These are phyloP conservation scores for Macropis europaea DNA, from an alignment of 2,888 invertebrate genomes.

Conservation along the genomic window DNA sequence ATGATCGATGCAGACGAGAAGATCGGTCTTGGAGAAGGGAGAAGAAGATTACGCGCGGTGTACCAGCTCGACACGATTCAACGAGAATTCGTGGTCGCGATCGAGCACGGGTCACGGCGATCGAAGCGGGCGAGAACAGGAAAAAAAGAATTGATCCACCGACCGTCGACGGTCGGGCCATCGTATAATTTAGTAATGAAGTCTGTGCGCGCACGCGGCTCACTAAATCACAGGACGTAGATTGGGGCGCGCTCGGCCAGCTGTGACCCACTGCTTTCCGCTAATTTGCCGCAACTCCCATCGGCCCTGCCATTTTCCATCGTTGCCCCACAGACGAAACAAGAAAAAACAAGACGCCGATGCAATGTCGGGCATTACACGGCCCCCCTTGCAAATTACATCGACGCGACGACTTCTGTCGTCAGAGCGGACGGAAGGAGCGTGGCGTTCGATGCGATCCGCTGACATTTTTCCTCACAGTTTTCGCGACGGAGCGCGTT, in stretches of 20 bases:
- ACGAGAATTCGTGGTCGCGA: slow-evolving; percentile 1
- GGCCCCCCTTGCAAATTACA: not conserved
- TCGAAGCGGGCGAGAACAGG: slow-evolving; percentile 28
- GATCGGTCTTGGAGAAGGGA: too few species aligned
- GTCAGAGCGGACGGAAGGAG: too few species aligned
- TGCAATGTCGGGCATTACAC: too few species aligned
- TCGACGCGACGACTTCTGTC: too few species aligned
- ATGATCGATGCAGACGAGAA: too few species aligned
- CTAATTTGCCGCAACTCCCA: slow-evolving; percentile 69
- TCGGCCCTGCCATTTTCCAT: slow-evolving; percentile 28
- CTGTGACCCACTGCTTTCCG: slow-evolving; percentile 74
- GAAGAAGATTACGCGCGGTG: not conserved
- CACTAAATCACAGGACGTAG: slow-evolving; percentile 73
- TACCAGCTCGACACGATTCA: not conserved
- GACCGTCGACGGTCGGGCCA: slow-evolving; percentile 55
- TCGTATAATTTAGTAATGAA: slow-evolving; percentile 75
- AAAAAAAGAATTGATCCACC: slow-evolving; percentile 58
- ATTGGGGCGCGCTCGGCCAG: slow-evolving; percentile 73
- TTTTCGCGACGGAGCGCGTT: too few species aligned
- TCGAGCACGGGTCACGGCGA: slow-evolving; percentile 31
- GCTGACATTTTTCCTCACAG: too few species aligned
- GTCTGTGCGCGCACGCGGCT: slow-evolving; percentile 65
- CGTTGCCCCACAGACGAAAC: slow-evolving; percentile 12
- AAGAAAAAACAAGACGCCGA: not conserved
- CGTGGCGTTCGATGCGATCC: too few species aligned